Conservation (phyloP, 2,113 vertebrate genomes). For the Nanorana parkeri region DNA sequence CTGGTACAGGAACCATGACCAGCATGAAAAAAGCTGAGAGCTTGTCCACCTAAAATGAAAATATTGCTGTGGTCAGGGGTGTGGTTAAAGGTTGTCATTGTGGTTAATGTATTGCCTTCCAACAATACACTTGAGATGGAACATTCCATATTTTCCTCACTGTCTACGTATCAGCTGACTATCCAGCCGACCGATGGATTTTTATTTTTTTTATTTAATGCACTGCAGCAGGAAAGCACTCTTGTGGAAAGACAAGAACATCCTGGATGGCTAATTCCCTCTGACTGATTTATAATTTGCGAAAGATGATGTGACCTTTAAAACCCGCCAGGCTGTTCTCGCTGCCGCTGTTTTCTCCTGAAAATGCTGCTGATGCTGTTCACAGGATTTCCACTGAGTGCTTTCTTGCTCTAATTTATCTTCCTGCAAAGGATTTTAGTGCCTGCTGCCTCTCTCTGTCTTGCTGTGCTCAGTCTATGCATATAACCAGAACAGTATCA, state of each 20-base stretch:
- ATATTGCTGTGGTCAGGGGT: neutral
- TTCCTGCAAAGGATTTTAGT: constrained; percentile 59
- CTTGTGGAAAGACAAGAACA: constrained; percentile 52
- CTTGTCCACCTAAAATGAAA: no score
- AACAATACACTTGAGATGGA: neutral
- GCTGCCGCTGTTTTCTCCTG: constrained; percentile 52
- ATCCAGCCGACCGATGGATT: constrained; percentile 31
- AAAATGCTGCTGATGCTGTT: constrained; percentile 56
- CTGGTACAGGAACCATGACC: no score
- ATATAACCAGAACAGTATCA: constrained; percentile 49
- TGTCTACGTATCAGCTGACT: constrained; percentile 15
- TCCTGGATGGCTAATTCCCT: constrained; percentile 55
- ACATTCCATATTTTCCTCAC: constrained; percentile 29
- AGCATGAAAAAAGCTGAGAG: no score
- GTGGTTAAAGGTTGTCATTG: neutral
- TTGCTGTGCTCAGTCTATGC: constrained; percentile 54
- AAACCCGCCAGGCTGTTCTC: constrained; percentile 55
- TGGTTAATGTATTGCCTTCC: neutral
- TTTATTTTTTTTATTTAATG: constrained; percentile 37
- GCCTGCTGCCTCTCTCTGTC: constrained; percentile 55
- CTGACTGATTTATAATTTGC: constrained; percentile 58
- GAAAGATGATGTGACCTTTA: constrained; percentile 57
- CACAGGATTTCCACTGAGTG: constrained; percentile 56
- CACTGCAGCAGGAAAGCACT: constrained; percentile 51
- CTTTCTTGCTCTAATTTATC: constrained; percentile 58